Conservation (phyloP, 2,797 vertebrate species). For the Champsocephalus esox region DNA sequence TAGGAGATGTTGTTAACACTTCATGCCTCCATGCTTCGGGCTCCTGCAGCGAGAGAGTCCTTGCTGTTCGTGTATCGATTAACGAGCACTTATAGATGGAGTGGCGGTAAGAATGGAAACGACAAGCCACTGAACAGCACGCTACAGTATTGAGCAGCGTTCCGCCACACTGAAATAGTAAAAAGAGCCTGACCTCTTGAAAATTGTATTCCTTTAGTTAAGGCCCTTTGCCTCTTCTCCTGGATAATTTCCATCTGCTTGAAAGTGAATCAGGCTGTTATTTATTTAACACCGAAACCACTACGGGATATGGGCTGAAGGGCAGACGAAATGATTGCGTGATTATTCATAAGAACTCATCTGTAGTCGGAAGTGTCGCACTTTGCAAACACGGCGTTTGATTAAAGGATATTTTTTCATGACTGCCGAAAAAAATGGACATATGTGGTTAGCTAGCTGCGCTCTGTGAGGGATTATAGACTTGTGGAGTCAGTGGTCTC, state of each 20-base stretch:
- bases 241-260: constrained; percentile 43
- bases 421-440: constrained; percentile 21
- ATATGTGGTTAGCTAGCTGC: constrained; percentile 28
- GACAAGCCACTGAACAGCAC: constrained; percentile 66
- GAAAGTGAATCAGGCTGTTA: constrained; percentile 33
- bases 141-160: constrained; percentile 18
- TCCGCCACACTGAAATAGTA: constrained; percentile 6
- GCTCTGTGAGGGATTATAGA: constrained; percentile 83
- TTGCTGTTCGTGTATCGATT: constrained; percentile 73
- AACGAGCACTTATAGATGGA: constrained; percentile 59
- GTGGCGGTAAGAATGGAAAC: constrained; percentile 70
- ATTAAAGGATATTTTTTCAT: constrained; percentile 39
- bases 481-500: constrained; percentile 85
- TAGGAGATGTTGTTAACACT: constrained; percentile 53
- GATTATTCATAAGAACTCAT: constrained; percentile 59
- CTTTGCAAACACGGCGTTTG: constrained; percentile 49
- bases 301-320: constrained; percentile 46
- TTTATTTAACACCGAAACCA: constrained; percentile 55
- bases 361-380: constrained; percentile 40
- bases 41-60: constrained; percentile 43
- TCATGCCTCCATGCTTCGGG: constrained; percentile 61
- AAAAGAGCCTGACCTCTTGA: constrained; percentile 15
- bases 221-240: neutral
- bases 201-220: constrained; percentile 30
- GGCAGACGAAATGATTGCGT: constrained; percentile 48